phyloP scores from a whole-genome alignment of 2,113 vertebrate genomes.

The Halichoerus grypus region DNA sequence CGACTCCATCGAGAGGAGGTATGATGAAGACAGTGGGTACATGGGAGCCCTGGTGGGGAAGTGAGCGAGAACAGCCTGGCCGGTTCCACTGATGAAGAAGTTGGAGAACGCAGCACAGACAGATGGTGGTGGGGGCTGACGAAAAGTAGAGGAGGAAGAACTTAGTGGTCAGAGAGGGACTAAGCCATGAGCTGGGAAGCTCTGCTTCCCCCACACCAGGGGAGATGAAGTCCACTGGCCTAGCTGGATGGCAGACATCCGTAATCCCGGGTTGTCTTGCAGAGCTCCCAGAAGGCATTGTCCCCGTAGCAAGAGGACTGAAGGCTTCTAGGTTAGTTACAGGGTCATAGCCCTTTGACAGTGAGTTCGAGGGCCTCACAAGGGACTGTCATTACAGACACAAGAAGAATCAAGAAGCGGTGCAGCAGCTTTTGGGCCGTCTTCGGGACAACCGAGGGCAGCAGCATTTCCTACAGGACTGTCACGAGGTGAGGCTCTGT shows the following conservation, averaged over 20 bases:
- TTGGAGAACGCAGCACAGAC: not conserved
- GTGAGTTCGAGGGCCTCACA: not conserved
- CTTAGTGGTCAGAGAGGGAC: not conserved
- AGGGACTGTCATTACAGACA: slow-evolving; percentile 86
- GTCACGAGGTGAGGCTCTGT: slow-evolving; percentile 91
- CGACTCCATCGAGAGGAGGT: slow-evolving; percentile 96
- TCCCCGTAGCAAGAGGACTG: not conserved
- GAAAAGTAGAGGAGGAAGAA: not conserved
- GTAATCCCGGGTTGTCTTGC: not conserved
- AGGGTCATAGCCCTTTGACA: not conserved
- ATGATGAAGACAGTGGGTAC: not conserved
- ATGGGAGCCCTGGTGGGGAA: not conserved
- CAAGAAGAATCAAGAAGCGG: slow-evolving; percentile 91
- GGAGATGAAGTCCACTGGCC: not conserved
- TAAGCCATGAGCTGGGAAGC: not conserved
- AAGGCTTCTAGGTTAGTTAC: not conserved
- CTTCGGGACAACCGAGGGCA: slow-evolving; percentile 96
- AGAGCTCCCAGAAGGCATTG: not conserved
- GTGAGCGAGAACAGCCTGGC: accelerated
- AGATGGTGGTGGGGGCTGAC: not conserved
- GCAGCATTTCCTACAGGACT: slow-evolving; percentile 96
- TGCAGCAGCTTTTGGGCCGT: slow-evolving; percentile 91
- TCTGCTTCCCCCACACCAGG: not conserved
- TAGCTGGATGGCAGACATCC: not conserved
- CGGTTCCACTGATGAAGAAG: not conserved